A percentile compares a stretch with the other conserved stretches of the same genome.
Evolutionary conservation across 2,797 vertebrate species (phyloP).

Genomic region (Dromococcyx pavoninus): DNA sequence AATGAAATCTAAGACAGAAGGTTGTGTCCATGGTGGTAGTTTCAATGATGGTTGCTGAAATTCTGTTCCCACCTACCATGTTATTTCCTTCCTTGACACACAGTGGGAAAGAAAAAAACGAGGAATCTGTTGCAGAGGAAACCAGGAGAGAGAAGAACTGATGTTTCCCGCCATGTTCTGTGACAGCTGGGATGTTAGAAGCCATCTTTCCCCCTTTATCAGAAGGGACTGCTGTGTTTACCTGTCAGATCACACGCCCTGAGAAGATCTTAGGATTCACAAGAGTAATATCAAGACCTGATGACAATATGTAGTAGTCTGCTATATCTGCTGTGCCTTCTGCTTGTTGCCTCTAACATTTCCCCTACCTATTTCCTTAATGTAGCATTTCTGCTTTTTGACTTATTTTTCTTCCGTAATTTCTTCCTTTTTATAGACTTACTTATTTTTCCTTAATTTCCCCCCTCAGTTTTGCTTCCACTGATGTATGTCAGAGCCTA

Average conservation of each 20-base stretch:
- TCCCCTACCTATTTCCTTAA: not conserved
- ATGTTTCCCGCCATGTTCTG: not conserved
- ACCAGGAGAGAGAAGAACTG: not conserved
- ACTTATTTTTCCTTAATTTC: not conserved
- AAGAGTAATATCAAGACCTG: too few species aligned
- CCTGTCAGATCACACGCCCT: not conserved
- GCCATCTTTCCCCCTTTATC: not conserved
- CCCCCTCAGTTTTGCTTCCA: not conserved
- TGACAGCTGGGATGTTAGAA: not conserved
- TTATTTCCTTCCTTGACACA: not conserved
- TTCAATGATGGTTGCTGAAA: not conserved
- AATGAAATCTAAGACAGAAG: not conserved
- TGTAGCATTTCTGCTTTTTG: not conserved
- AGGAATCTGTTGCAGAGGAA: not conserved
- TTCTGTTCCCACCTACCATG: not conserved
- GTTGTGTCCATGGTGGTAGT: not conserved
- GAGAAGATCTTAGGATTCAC: not conserved
- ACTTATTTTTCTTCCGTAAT: not conserved
- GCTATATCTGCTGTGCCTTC: not conserved
- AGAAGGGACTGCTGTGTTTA: not conserved
- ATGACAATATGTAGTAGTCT: not conserved
- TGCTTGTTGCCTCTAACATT: not conserved
- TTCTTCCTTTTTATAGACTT: not conserved
- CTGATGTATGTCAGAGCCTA: not conserved
- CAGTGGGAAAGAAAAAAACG: not conserved